These are phyloP conservation scores for Tenrec ecaudatus DNA, from an alignment of 2,113 vertebrate species.

Conservation along the genomic window DNA sequence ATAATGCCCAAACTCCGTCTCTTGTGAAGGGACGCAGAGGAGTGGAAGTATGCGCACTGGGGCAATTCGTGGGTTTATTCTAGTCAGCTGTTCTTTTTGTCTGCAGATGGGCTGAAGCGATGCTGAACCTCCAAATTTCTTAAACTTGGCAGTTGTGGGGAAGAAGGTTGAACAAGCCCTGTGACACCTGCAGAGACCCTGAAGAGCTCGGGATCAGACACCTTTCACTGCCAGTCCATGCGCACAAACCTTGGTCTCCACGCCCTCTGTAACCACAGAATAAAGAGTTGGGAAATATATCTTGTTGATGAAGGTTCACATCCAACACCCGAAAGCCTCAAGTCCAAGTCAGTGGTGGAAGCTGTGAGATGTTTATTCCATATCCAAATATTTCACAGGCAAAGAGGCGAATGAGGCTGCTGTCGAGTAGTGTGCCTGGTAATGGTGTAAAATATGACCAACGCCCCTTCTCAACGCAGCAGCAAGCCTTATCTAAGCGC, in stretches of 20 bases:
- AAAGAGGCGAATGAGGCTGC: slow-evolving; percentile 50
- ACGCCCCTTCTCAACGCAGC: slow-evolving; percentile 58
- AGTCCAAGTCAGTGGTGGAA: slow-evolving; percentile 68
- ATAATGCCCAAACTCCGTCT: not conserved
- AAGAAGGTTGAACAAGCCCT: slow-evolving; percentile 33
- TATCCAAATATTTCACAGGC: not conserved
- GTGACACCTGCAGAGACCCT: not conserved
- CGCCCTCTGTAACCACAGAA: slow-evolving; percentile 67
- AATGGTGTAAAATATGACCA: slow-evolving; percentile 71
- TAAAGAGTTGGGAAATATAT: slow-evolving; percentile 55
- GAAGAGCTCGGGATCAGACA: slow-evolving; percentile 67
- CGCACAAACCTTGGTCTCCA: slow-evolving; percentile 48
- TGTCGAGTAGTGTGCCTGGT: slow-evolving; percentile 59
- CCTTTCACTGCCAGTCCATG: slow-evolving; percentile 51
- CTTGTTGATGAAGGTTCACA: slow-evolving; percentile 67
- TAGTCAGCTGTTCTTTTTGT: slow-evolving; percentile 46
- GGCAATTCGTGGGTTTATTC: not conserved
- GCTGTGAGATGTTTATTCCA: slow-evolving; percentile 25
- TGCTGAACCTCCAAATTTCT: slow-evolving; percentile 92
- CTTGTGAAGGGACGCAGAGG: not conserved
- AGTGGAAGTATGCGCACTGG: not conserved
- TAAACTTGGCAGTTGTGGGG: slow-evolving; percentile 92
- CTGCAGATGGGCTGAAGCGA: slow-evolving; percentile 92
- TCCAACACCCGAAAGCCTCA: slow-evolving; percentile 75
- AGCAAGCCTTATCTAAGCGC: slow-evolving; percentile 58